These are phyloP conservation scores for Catocala fraxini DNA, from an alignment of 2,888 invertebrate species.

Conservation along the genomic window DNA sequence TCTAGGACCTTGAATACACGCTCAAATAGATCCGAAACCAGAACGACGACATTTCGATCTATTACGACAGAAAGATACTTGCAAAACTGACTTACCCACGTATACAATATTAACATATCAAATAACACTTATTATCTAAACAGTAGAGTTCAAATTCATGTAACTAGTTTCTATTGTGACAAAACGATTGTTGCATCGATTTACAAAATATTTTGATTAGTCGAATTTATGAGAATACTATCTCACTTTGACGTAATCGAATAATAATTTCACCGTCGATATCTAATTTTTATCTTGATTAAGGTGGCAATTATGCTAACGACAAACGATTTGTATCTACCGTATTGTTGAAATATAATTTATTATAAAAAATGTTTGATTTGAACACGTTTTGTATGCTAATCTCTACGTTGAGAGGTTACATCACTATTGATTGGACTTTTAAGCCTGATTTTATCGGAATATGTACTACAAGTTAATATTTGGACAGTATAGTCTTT, in stretches of 20 bases:
- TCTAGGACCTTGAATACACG: conserved; percentile 65
- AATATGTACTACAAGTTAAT: neutral
- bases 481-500: conserved; percentile 7
- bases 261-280: conserved; percentile 18
- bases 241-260: conserved; percentile 38
- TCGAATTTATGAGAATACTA: conserved; percentile 37
- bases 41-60: conserved; percentile 64
- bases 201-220: conserved; percentile 40
- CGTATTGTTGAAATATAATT: conserved; percentile 29
- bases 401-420: conserved; percentile 20
- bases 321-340: conserved; percentile 21
- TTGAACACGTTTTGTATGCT: conserved; percentile 29
- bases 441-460: neutral
- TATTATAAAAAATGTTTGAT: conserved; percentile 23
- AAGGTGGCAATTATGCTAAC: conserved; percentile 33
- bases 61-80: conserved; percentile 61
- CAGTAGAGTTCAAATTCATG: conserved; percentile 34
- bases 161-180: conserved; percentile 15
- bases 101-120: conserved; percentile 16
- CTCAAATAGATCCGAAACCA: conserved; percentile 65
- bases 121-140: conserved; percentile 26
- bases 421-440: neutral
- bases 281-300: conserved; percentile 32
- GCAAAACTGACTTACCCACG: conserved; percentile 23
- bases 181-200: conserved; percentile 28